Conservation (phyloP, 2,888 invertebrate species). For the Hyalella azteca region DNA sequence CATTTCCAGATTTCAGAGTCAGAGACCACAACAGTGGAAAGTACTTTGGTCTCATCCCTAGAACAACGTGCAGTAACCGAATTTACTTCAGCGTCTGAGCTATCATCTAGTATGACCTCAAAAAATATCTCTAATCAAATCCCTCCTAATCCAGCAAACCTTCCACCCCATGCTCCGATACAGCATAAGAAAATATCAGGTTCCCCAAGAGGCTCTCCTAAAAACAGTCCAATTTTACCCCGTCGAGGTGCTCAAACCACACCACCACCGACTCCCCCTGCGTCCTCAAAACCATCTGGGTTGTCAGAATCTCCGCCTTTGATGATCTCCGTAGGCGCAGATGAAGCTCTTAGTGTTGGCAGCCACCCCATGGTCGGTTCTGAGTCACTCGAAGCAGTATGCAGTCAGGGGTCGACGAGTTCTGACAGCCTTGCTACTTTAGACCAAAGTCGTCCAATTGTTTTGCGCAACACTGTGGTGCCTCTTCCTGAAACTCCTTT, state of each 20-base stretch:
- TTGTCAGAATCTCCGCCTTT: not conserved
- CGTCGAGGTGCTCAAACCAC: conserved; percentile 1
- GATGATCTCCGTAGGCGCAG: not conserved
- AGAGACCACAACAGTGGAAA: not conserved
- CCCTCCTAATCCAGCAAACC: not conserved
- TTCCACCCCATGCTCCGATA: conserved; percentile 16
- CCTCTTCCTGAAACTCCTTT: not conserved
- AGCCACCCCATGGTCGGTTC: not conserved
- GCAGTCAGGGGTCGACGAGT: not conserved
- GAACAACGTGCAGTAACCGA: not conserved
- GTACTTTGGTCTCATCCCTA: not conserved
- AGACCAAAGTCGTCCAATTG: not conserved
- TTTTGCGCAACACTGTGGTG: conserved; percentile 16
- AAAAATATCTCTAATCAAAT: not conserved
- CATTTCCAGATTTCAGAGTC: not conserved
- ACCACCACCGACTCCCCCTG: not conserved
- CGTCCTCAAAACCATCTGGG: conserved; percentile 1
- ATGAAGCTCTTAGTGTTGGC: not conserved
- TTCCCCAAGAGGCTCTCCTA: conserved; percentile 1
- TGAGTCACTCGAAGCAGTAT: not conserved
- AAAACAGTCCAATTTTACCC: conserved; percentile 5
- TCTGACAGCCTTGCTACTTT: not conserved
- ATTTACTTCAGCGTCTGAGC: not conserved
- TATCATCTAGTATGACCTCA: not conserved
- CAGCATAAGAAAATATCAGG: conserved; percentile 5